These are phyloP conservation scores for Eretmocerus hayati DNA, from an alignment of 2,888 invertebrate genomes.

Conservation along the genomic window DNA sequence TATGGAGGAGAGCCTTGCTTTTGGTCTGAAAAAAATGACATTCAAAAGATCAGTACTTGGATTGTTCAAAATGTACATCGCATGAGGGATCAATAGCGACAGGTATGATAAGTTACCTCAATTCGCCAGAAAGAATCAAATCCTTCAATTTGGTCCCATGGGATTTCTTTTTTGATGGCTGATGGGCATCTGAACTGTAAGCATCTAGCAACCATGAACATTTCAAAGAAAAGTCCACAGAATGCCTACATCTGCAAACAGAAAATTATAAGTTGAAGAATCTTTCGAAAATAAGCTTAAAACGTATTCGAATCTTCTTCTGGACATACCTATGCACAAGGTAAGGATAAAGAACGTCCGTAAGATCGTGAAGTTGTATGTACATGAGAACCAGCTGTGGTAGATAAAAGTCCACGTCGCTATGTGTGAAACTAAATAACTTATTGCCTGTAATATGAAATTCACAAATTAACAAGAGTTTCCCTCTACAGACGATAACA, in stretches of 20 bases:
- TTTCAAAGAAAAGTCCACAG: conserved; percentile 92
- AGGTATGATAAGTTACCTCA: too few species aligned
- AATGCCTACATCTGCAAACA: conserved; percentile 83
- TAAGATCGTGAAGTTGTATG: conserved; percentile 94
- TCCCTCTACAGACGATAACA: too few species aligned
- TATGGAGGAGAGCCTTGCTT: conserved; percentile 39
- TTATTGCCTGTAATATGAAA: conserved; percentile 66
- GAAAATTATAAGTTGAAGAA: too few species aligned
- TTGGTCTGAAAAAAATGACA: conserved; percentile 43
- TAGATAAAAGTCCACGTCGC: conserved; percentile 94
- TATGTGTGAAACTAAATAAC: conserved; percentile 88
- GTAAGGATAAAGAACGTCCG: conserved; percentile 64
- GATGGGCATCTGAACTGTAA: conserved; percentile 69
- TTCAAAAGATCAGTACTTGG: too few species aligned
- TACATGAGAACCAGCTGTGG: conserved; percentile 98
- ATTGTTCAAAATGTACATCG: too few species aligned
- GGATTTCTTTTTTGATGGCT: conserved; percentile 64
- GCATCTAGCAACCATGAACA: conserved; percentile 96
- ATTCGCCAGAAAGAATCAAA: conserved; percentile 66
- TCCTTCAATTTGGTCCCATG: conserved; percentile 69
- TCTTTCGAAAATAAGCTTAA: neutral
- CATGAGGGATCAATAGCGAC: too few species aligned
- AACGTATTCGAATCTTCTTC: too few species aligned
- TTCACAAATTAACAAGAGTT: neutral
- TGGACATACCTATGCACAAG: conserved; percentile 55